Conservation (phyloP, 92 coral and sea anemone species). For the Epizoanthus stellaris region DNA sequence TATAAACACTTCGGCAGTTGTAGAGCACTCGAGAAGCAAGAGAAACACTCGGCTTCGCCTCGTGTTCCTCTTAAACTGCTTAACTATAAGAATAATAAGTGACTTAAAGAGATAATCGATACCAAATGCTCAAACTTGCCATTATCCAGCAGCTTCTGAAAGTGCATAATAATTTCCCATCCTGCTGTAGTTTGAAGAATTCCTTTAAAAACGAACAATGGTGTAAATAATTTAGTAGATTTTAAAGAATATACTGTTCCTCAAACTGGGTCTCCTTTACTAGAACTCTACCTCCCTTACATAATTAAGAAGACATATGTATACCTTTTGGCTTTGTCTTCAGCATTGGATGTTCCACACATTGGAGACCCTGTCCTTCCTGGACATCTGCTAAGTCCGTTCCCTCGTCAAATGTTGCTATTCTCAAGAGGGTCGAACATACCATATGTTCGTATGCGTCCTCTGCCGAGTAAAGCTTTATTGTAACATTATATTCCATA, state of each 20-base stretch:
- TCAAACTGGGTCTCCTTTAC: too few relatives aligned
- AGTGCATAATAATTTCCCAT: constrained; percentile 14
- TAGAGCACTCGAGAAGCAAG: too few relatives aligned
- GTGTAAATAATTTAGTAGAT: too few relatives aligned
- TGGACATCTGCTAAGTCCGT: constrained; percentile 12
- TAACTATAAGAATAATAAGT: too few relatives aligned
- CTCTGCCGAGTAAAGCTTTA: not conserved
- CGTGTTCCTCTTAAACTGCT: too few relatives aligned
- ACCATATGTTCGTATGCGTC: not conserved
- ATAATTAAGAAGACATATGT: too few relatives aligned
- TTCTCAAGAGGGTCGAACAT: not conserved
- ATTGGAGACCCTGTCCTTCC: constrained; percentile 24
- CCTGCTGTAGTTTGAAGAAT: constrained; percentile 9
- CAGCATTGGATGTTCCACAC: constrained; percentile 11
- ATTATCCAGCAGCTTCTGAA: constrained; percentile 28
- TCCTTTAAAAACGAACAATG: not conserved
- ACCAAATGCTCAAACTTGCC: constrained; percentile 8
- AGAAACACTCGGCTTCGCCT: too few relatives aligned
- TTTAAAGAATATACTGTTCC: too few relatives aligned
- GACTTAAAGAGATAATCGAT: not conserved
- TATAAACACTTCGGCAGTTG: too few relatives aligned
- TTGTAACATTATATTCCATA: constrained; percentile 15
- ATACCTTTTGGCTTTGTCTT: constrained; percentile 43
- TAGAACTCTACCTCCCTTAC: too few relatives aligned
- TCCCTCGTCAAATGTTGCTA: constrained; percentile 21